Conservation (phyloP, 2,888 invertebrate species). For the Diplazon laetatorius region DNA sequence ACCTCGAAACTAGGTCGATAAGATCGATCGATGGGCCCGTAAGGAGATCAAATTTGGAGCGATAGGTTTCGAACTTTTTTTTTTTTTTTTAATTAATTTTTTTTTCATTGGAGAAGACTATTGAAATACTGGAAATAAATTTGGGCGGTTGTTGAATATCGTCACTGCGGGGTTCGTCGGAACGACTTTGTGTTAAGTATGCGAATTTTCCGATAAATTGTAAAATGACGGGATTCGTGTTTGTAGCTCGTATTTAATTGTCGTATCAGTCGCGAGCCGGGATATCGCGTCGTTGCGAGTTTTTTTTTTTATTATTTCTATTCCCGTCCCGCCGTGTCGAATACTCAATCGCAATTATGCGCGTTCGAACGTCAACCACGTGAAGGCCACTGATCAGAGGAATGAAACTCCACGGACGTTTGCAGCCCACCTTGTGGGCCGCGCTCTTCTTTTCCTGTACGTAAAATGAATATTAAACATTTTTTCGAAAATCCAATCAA, state of each 20-base stretch:
- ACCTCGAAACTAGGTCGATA: conserved; percentile 60
- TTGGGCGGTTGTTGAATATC: neutral
- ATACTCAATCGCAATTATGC: conserved; percentile 36
- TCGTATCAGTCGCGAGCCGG: neutral
- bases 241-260: neutral
- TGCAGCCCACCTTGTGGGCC: conserved; percentile 45
- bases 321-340: conserved; percentile 26
- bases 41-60: conserved; percentile 50
- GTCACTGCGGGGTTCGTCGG: neutral
- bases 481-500: too few species aligned
- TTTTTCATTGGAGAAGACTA: too few species aligned
- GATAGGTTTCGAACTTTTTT: conserved; percentile 46
- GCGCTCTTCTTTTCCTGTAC: conserved; percentile 57
- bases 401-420: conserved; percentile 42
- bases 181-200: conserved; percentile 21
- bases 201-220: neutral
- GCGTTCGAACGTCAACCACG: neutral
- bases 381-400: conserved; percentile 9
- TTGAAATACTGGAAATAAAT: too few species aligned
- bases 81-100: too few species aligned
- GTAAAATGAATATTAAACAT: conserved; percentile 50
- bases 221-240: conserved; percentile 18
- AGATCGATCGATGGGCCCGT: conserved; percentile 50
- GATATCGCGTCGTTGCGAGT: neutral
- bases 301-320: neutral